Percentiles rank a stretch among this genome's conserved stretches.
Evolutionary conservation across 2,888 invertebrate genomes (phyloP).

Genomic region (Lepidochrysops patricia): DNA sequence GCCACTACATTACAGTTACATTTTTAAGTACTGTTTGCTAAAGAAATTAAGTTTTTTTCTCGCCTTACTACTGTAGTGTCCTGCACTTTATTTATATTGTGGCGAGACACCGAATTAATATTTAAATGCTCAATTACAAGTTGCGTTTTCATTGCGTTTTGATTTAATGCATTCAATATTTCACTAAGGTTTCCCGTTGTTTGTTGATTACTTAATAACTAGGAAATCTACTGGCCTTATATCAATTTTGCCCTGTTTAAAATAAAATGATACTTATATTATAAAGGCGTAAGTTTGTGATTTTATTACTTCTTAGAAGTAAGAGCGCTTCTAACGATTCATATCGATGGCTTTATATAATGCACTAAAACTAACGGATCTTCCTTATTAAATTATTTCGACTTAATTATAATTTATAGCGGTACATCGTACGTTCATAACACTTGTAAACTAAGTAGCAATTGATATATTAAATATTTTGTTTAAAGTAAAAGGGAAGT

Average conservation of each 20-base stretch:
- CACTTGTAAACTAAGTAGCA: background rate
- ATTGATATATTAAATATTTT: too few relatives aligned
- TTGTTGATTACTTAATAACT: background rate
- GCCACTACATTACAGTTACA: too few relatives aligned
- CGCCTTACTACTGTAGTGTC: too few relatives aligned
- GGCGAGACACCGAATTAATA: background rate
- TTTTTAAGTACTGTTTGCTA: too few relatives aligned
- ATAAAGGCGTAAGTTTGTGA: too few relatives aligned
- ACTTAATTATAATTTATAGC: conserved; percentile 1
- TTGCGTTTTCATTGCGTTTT: background rate
- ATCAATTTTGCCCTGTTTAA: too few relatives aligned
- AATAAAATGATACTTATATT: too few relatives aligned
- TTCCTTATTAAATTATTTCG: conserved; percentile 5
- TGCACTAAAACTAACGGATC: background rate
- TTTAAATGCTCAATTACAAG: background rate
- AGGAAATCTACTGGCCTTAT: background rate
- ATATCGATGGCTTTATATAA: background rate
- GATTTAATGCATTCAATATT: background rate
- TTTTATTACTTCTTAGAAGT: too few relatives aligned
- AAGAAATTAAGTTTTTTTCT: too few relatives aligned
- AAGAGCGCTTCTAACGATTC: too few relatives aligned
- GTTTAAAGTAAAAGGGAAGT: too few relatives aligned
- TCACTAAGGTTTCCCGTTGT: background rate
- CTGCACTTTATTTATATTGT: too few relatives aligned
- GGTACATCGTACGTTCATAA: background rate